Conservation (phyloP, 2,888 invertebrate genomes). For the Philaethria dido region DNA sequence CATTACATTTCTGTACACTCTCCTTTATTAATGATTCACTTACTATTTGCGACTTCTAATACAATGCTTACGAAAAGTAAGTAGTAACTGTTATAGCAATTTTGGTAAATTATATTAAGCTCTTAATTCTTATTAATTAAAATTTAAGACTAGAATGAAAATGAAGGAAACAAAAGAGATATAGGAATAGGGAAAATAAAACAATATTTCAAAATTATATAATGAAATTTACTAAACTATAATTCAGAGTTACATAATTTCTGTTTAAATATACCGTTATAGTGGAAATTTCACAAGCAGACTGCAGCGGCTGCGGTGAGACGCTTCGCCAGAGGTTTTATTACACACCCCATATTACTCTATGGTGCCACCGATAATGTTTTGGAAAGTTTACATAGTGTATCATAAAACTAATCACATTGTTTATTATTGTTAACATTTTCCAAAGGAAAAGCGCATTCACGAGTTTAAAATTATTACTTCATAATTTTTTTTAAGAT, state of each 20-base stretch:
- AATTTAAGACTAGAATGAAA: too few relatives aligned
- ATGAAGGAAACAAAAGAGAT: too few relatives aligned
- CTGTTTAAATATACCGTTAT: constrained; percentile 52
- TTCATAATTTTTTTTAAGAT: neutral
- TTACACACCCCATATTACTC: constrained; percentile 10
- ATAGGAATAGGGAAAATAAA: constrained; percentile 47
- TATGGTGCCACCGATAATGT: constrained; percentile 20
- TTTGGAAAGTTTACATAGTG: constrained; percentile 2
- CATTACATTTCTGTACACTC: too few relatives aligned
- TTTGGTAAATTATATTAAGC: too few relatives aligned
- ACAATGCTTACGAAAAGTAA: too few relatives aligned
- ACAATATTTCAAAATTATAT: constrained; percentile 63
- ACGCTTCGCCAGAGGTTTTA: constrained; percentile 11
- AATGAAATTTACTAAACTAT: constrained; percentile 58
- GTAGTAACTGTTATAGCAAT: too few relatives aligned
- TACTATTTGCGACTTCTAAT: too few relatives aligned
- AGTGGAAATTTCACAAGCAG: constrained; percentile 49
- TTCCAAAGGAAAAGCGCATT: neutral
- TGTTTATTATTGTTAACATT: neutral
- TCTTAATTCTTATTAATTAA: too few relatives aligned
- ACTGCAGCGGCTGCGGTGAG: constrained; percentile 26
- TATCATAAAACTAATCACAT: constrained; percentile 10
- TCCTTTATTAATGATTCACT: too few relatives aligned
- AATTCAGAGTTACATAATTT: constrained; percentile 53
- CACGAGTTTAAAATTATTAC: neutral